A percentile compares a stretch with the other conserved stretches of the same genome.
Evolutionary conservation across 1,140 invertebrate species (phyloP).

Genomic region (Drosophila auraria): DNA sequence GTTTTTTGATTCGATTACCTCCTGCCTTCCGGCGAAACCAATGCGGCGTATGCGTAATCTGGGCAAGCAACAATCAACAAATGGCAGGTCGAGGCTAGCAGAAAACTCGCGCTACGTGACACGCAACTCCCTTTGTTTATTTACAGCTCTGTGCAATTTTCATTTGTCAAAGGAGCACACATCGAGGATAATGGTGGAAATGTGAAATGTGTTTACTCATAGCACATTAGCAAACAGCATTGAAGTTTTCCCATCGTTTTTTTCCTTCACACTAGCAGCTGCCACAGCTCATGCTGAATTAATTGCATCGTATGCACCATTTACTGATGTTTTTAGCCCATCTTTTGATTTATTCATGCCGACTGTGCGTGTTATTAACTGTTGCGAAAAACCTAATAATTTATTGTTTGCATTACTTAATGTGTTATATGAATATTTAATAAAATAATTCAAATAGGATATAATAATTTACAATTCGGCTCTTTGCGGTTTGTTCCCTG

Average conservation of each 20-base stretch:
- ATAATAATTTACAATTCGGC: conserved; percentile 7
- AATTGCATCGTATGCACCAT: conserved; percentile 40
- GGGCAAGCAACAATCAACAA: conserved; percentile 38
- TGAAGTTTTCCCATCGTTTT: conserved; percentile 21
- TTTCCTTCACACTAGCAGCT: conserved; percentile 3
- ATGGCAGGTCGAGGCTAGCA: conserved; percentile 33
- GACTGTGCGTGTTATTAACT: conserved; percentile 3
- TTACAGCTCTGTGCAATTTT: conserved; percentile 51
- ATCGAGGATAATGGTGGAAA: conserved; percentile 12
- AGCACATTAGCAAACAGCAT: conserved; percentile 29
- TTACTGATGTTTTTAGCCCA: conserved; percentile 5
- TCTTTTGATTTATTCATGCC: conserved; percentile 31
- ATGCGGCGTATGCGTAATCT: conserved; percentile 40
- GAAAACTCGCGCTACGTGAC: conserved; percentile 53
- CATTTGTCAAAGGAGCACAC: conserved; percentile 50
- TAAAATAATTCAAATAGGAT: neutral
- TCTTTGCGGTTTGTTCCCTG: conserved; percentile 2
- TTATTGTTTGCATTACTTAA: neutral
- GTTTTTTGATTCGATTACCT: conserved; percentile 14
- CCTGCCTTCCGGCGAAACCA: conserved; percentile 1
- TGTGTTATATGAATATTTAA: conserved; percentile 3
- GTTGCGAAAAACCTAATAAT: neutral
- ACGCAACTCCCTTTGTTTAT: conserved; percentile 38
- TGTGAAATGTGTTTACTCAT: conserved; percentile 44
- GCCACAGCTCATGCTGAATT: conserved; percentile 27